Conservation (phyloP, 2,797 vertebrate genomes). For the Anniella stebbinsi region DNA sequence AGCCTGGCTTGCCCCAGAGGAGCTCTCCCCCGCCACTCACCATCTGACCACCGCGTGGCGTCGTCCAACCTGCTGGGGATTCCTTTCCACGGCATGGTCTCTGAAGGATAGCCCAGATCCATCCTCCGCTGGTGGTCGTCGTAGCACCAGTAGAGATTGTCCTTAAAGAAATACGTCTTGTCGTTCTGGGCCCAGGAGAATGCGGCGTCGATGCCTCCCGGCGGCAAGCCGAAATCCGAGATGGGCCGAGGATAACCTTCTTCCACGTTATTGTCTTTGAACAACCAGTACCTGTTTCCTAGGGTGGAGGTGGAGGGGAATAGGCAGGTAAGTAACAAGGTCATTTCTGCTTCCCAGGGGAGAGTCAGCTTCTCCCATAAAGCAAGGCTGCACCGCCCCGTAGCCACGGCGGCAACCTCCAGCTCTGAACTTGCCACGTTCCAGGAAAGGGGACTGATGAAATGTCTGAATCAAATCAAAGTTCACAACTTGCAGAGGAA, state of each 20-base stretch:
- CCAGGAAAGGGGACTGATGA: neutral
- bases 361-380: neutral
- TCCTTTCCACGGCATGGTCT: conserved; percentile 90
- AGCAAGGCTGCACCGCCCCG: fast-evolving
- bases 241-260: conserved; percentile 94
- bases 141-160: conserved; percentile 92
- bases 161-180: conserved; percentile 99
- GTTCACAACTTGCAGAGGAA: neutral
- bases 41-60: conserved; percentile 96
- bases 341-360: neutral
- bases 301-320: conserved; percentile 56
- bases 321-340: conserved; percentile 44
- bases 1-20: no score
- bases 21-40: conserved; percentile 77
- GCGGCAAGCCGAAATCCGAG: conserved; percentile 92
- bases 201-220: conserved; percentile 89
- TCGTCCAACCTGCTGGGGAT: conserved; percentile 90
- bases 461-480: no score
- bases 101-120: conserved; percentile 93
- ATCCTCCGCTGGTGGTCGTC: conserved; percentile 89
- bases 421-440: neutral
- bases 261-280: conserved; percentile 95
- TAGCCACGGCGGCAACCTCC: neutral
- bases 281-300: conserved; percentile 97
- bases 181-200: conserved; percentile 95